A percentile compares a stretch with the other conserved stretches of the same genome.
These are phyloP conservation scores for Dysmachus trigonus DNA, from an alignment of 2,888 invertebrate species.

Conservation along the genomic window DNA sequence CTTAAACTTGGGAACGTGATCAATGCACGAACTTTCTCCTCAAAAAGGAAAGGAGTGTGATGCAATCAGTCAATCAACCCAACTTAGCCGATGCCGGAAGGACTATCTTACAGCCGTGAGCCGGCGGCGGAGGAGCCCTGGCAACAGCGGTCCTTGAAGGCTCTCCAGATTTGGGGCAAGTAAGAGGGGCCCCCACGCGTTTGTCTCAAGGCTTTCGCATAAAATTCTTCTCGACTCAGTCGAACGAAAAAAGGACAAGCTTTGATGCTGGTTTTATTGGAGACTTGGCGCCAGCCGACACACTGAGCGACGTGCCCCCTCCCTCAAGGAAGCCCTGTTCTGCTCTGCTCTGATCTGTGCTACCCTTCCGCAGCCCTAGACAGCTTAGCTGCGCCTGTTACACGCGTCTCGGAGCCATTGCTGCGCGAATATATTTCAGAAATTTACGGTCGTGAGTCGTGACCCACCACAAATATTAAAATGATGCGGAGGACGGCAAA, in stretches of 20 bases:
- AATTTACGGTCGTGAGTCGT: neutral
- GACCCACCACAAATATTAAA: slow-evolving; percentile 25
- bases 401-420: neutral
- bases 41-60: neutral
- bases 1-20: neutral
- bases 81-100: neutral
- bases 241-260: neutral
- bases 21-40: neutral
- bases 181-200: slow-evolving; percentile 13
- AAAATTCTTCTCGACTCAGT: neutral
- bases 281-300: slow-evolving; percentile 30
- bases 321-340: neutral
- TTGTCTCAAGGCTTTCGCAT: slow-evolving; percentile 17
- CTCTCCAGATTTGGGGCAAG: neutral
- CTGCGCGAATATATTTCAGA: neutral
- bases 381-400: slow-evolving; percentile 11
- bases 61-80: neutral
- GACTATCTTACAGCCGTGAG: neutral
- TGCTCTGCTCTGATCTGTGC: too few relatives aligned
- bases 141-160: neutral
- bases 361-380: neutral
- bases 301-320: neutral
- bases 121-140: neutral
- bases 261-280: slow-evolving; percentile 27
- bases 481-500: neutral